Evolutionary conservation across 2,113 vertebrate species (phyloP).

Genomic region (Pomatostomus ruficeps): DNA sequence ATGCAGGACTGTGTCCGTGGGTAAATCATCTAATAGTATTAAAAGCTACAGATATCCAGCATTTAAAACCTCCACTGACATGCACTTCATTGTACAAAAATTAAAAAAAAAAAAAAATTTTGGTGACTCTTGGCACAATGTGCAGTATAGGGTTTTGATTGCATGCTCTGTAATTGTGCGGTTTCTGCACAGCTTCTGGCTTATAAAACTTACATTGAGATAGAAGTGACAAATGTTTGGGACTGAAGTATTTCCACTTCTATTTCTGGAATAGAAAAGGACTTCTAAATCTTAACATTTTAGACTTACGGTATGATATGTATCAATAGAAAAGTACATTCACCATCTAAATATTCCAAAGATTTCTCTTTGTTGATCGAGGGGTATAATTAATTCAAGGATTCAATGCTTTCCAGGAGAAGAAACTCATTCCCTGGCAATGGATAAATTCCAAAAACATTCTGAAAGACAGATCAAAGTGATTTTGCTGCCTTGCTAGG

Average conservation of each 20-base stretch:
- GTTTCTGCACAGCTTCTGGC: neutral
- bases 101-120: neutral
- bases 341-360: too few relatives aligned
- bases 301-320: too few relatives aligned
- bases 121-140: neutral
- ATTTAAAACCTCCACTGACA: neutral
- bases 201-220: neutral
- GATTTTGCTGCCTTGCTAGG: neutral
- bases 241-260: neutral
- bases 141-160: neutral
- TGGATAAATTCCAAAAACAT: neutral
- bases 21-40: neutral
- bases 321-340: too few relatives aligned
- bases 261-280: neutral
- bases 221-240: neutral
- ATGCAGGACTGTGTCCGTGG: neutral
- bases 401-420: neutral
- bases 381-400: neutral
- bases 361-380: neutral
- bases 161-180: neutral
- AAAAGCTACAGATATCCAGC: neutral
- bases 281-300: too few relatives aligned
- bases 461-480: constrained; percentile 14
- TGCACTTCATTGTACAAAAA: neutral
- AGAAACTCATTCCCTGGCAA: neutral